A percentile compares a stretch with the other conserved stretches of the same genome.
Conservation (phyloP, 2,113 vertebrate genomes). For the Oriolus oriolus region DNA sequence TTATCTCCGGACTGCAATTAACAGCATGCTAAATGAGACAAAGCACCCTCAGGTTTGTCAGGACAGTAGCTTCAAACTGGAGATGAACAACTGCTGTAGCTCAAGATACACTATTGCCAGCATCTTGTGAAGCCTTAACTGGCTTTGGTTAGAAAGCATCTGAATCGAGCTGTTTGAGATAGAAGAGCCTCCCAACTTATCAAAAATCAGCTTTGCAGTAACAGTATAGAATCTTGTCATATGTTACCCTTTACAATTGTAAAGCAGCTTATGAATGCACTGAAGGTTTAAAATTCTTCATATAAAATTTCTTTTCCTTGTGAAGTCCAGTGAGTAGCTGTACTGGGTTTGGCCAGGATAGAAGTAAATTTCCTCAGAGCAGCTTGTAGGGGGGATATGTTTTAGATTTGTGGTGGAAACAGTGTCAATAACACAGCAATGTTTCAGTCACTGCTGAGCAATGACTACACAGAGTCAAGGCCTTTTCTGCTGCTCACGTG, state of each 20-base stretch:
- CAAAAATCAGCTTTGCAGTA: neutral
- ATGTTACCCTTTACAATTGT: neutral
- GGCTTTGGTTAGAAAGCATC: neutral
- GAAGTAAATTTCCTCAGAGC: neutral
- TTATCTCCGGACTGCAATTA: neutral
- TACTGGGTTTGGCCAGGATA: neutral
- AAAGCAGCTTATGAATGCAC: neutral
- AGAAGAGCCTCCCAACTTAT: neutral
- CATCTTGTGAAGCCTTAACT: neutral
- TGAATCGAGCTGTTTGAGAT: neutral
- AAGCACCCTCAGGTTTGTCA: neutral
- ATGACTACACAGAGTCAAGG: neutral
- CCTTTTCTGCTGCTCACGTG: neutral
- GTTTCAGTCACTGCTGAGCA: neutral
- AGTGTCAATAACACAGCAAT: rapidly evolving
- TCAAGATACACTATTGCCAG: neutral
- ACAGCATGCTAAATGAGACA: neutral
- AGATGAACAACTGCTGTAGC: neutral
- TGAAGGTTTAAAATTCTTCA: neutral
- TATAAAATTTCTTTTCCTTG: neutral
- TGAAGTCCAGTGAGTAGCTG: neutral
- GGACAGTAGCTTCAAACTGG: neutral
- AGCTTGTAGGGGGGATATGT: neutral
- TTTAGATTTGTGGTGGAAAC: neutral
- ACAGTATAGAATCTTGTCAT: neutral